Evolutionary conservation across 2,888 invertebrate genomes (phyloP), one percentile per base, ranked within the genome.

Genomic region (Macrosiphum euphorbiae): DNA sequence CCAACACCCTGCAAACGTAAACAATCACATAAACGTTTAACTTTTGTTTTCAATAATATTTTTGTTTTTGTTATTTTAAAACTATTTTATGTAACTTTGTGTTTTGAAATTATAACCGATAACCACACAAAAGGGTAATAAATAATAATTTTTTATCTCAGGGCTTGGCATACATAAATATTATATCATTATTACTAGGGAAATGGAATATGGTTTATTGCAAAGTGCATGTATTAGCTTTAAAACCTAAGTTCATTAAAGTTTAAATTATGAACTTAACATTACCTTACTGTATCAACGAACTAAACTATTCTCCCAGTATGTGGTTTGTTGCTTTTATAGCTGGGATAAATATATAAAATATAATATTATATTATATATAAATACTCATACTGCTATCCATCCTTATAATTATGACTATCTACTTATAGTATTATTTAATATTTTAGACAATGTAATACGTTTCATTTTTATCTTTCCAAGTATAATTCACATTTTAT

Each of bases 1-100:
- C 90, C 90, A 5, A 55, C 90, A 26, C 85, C 89, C 93, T 93
- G 50, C 7, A 84, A 28, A 52, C 26, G 35, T 20, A 84, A 16
- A 41, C 3, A 84, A 91, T 5, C 28, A 26, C 3, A 61, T 3
- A 61, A n/a, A 41, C 1, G n/a, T 58, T 55, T 3, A 44, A 44
- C 28, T 16, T 28, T 41, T 41, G 24, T 55, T 52, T 58, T n/a
- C 3, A 84, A 84, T 61, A 61, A 8, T 58, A 26, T 58, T 61
- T 61, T 61, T 41, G 84, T 84, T 61, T 67, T 28, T 85, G 0
- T 24, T 4, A 85, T 44, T 85, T 85, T 24, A 78, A 35, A 78
- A 16, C 35, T 78, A 16, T 78, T 20, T 7, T 16, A 7, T 1
- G 16, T 67, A 67, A 35, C 44, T 35, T 78, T 35, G 1, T 35